A percentile compares a stretch with the other conserved stretches of the same genome.
phyloP scores from a whole-genome alignment of 2,888 invertebrate genomes.

The Rhimphoctona megacephalus region DNA sequence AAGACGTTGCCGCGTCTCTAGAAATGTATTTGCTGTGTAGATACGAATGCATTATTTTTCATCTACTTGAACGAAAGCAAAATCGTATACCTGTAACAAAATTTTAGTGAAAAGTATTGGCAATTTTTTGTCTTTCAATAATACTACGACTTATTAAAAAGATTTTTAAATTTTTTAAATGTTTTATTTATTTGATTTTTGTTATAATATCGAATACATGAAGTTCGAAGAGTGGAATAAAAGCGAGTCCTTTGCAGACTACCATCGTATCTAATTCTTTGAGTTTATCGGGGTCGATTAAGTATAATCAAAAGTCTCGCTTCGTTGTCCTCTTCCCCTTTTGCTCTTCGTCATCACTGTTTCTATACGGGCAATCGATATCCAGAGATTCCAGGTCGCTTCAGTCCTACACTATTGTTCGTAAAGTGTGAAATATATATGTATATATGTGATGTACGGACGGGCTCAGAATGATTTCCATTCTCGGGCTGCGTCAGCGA shows the following conservation, averaged over 20 bases:
- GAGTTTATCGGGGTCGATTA: slow-evolving; percentile 63
- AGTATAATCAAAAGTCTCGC: slow-evolving; percentile 51
- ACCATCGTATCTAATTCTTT: slow-evolving; percentile 38
- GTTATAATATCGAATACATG: neutral
- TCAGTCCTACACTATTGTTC: slow-evolving; percentile 19
- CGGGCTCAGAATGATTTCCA: slow-evolving; percentile 45
- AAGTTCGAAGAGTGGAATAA: neutral
- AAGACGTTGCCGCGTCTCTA: too few species aligned
- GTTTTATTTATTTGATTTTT: neutral
- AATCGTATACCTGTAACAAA: neutral
- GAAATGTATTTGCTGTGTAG: too few species aligned
- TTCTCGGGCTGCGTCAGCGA: slow-evolving; percentile 38
- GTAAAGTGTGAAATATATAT: neutral
- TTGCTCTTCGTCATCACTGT: slow-evolving; percentile 11
- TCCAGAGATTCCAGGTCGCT: slow-evolving; percentile 50
- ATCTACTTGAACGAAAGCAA: too few species aligned
- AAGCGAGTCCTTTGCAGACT: neutral
- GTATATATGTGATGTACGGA: neutral
- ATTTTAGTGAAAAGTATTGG: neutral
- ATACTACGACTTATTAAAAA: neutral
- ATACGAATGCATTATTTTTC: too few species aligned
- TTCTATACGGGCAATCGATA: slow-evolving; percentile 55
- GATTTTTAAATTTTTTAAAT: neutral
- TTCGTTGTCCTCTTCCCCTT: neutral
- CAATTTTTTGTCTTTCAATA: neutral